Evolutionary conservation across 1,140 invertebrate species (phyloP), one percentile per base, ranked within the genome.

Genomic region (Pseudomyrmex pallidus): DNA sequence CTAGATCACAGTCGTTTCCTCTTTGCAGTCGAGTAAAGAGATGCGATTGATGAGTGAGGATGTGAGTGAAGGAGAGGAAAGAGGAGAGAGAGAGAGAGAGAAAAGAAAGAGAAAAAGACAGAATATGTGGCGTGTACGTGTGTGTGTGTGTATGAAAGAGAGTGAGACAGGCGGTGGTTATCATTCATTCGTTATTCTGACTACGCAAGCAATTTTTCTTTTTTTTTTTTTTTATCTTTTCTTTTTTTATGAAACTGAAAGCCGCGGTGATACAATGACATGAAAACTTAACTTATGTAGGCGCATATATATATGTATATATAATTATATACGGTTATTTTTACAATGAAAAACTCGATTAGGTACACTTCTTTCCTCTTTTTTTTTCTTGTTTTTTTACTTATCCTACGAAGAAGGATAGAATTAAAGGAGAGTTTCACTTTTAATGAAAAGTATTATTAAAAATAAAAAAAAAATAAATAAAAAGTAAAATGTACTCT

Each of bases 1-100:
- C 76, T 84, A 84, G 76, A 84, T 84, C 83, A 84, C 83, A 84
- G 83, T 84, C 83, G 76, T 82, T 84, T 84, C 76, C 83, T n/a
- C 83, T 84, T 84, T 84, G 74, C 76, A 84, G 83, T 82, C 83
- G 67, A 82, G 22, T 84, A 61, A 84, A 77, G 76, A 80, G 76
- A 82, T 84, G 83, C 76, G 44, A 70, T 70, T 59, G 46, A 80
- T 80, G 66, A 52, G 50, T 52, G 13, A 52, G 50, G 13, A 52
- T 52, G 13, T 52, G 50, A 12, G 50, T 52, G 50, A 59, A 52
- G 22, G 63, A 68, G 22, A 25, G 52, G 13, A 2, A 67, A 15
- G 46, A 5, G 54, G 35, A 77, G 35, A 68, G 20, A 74, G 50
- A 72, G 52, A 56, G 12, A 67, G 13, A 73, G 7, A 46, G 62